A percentile compares a stretch with the other conserved stretches of the same genome.
phyloP scores from a whole-genome alignment of 2,113 vertebrate species.

The Cyprinodon tularosa region DNA sequence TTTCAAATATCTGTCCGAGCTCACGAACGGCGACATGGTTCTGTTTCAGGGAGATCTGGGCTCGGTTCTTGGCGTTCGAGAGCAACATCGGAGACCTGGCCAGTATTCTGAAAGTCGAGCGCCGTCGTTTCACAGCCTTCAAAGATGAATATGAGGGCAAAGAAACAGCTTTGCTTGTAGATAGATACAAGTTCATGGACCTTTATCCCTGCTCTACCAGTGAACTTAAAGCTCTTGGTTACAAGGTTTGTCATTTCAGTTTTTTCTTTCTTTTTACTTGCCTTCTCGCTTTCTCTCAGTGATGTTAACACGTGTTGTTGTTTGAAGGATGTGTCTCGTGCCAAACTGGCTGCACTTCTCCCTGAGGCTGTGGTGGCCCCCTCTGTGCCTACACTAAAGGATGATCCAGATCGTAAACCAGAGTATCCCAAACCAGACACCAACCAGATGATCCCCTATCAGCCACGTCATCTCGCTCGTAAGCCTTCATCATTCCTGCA shows the following conservation, averaged over 20 bases:
- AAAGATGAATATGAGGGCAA: slow-evolving; percentile 98
- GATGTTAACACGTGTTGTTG: not conserved
- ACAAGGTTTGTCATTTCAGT: slow-evolving; percentile 84
- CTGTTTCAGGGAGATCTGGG: slow-evolving; percentile 93
- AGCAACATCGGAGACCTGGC: slow-evolving; percentile 98
- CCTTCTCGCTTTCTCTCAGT: not conserved
- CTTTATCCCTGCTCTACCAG: slow-evolving; percentile 95
- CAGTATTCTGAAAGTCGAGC: slow-evolving; percentile 97
- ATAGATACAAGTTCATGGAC: slow-evolving; percentile 99
- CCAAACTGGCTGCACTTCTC: slow-evolving; percentile 91
- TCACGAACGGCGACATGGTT: not conserved
- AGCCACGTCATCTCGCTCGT: slow-evolving; percentile 97
- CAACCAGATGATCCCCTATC: slow-evolving; percentile 98
- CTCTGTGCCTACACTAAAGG: slow-evolving; percentile 89
- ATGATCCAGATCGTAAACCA: slow-evolving; percentile 94
- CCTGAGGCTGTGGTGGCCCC: slow-evolving; percentile 94
- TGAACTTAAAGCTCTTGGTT: slow-evolving; percentile 97
- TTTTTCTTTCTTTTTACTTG: not conserved
- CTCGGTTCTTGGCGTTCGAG: slow-evolving; percentile 96
- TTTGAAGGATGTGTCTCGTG: slow-evolving; percentile 93
- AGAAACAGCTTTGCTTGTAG: slow-evolving; percentile 95
- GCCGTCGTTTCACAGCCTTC: slow-evolving; percentile 94
- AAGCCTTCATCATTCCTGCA: not conserved
- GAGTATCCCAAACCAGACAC: slow-evolving; percentile 99
- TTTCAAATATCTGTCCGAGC: not conserved